These are phyloP conservation scores for Tetranychus piercei DNA, from an alignment of 2,888 invertebrate species.

Conservation along the genomic window DNA sequence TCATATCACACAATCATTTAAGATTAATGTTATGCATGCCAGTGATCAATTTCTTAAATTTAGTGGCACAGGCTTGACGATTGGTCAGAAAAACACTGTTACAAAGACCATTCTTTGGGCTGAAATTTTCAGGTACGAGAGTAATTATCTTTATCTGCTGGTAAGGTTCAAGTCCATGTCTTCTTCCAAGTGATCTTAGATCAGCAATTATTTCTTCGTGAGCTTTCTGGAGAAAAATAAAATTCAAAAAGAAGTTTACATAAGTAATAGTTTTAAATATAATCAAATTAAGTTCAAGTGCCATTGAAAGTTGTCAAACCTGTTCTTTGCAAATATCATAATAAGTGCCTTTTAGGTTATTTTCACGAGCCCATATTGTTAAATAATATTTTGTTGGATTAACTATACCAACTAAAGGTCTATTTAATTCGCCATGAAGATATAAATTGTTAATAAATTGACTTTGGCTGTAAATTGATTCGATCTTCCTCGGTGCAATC, in stretches of 20 bases:
- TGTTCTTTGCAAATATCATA: background rate
- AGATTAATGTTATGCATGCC: background rate
- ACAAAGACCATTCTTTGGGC: background rate
- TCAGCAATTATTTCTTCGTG: background rate
- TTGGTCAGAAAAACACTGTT: background rate
- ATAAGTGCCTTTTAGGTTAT: background rate
- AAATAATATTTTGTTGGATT: background rate
- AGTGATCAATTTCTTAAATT: background rate
- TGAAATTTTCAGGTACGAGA: background rate
- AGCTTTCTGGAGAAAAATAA: background rate
- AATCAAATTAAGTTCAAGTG: background rate
- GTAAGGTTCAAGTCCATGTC: constrained; percentile 6
- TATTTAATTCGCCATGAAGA: background rate
- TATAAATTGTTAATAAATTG: background rate
- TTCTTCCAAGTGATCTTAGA: background rate
- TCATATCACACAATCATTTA: no score
- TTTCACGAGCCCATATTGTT: background rate
- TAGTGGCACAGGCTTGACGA: background rate
- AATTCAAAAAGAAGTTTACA: background rate
- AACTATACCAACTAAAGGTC: background rate
- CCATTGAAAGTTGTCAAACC: background rate
- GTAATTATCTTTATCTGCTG: background rate
- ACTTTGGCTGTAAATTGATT: background rate
- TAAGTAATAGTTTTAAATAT: background rate
- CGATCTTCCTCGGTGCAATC: background rate